A percentile compares a stretch with the other conserved stretches of the same genome.
Conservation (phyloP, 2,113 vertebrate genomes). For the Herpailurus yagouaroundi region DNA sequence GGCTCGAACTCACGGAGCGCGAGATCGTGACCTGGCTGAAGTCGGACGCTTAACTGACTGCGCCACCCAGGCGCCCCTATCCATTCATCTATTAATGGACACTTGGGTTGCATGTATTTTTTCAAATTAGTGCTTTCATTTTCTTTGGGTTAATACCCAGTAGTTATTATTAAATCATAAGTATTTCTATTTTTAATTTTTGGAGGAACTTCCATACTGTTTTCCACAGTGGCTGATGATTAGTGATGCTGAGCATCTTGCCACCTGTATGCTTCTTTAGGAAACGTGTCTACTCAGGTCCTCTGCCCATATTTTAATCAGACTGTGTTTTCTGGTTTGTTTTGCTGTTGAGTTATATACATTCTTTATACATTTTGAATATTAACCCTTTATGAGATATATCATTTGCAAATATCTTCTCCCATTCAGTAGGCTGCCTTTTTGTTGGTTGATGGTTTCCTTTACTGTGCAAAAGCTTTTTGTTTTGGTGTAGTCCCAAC, state of each 20-base stretch:
- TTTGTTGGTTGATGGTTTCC: neutral
- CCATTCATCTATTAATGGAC: neutral
- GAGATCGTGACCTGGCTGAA: no score
- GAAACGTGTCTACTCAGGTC: neutral
- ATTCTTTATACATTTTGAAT: neutral
- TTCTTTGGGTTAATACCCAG: neutral
- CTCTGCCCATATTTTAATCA: neutral
- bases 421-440: neutral
- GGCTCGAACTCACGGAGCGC: no score
- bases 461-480: neutral
- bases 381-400: neutral
- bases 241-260: neutral
- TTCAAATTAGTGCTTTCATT: neutral
- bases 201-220: neutral
- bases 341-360: neutral
- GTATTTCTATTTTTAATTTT: neutral
- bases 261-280: neutral
- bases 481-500: neutral
- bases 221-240: neutral
- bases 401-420: neutral
- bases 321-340: neutral
- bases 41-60: no score
- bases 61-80: no score
- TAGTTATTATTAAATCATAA: neutral
- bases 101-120: neutral